Base-by-base conservation (phyloP, 2,888 invertebrate species). In the Cyclophora punctaria region DNA sequence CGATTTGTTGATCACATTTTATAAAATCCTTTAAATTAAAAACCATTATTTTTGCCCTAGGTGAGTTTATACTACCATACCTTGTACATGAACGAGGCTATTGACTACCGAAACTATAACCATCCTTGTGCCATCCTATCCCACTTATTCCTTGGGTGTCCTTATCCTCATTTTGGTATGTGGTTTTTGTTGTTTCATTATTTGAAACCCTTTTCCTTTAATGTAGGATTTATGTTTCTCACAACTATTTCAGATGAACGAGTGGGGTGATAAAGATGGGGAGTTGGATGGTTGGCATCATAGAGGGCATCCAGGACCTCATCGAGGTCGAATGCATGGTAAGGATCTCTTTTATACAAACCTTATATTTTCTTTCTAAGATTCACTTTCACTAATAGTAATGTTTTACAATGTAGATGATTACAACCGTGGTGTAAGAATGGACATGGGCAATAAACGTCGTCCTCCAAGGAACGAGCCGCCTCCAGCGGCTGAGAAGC, bases 141-240 rank as follows among this genome's bases (percentile, higher is more conserved):
- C 76, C 87, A 87, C 65, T 73, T 83, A 71, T 87, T 87, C 81
- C 86, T 86, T 79, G 87, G 87, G 74, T 87, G 87, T 73, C 85
- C 85, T 66, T 84, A 78, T 77, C 80, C 80, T 69, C 80, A 86
- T 68, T 74, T 79, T 72, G 87, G 87, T 87, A 85, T 79, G 87
- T 80, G 55, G 47, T 53, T 62, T 59, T 55, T 59, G 46, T 59
- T 53, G 62, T 20, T 20, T 20, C 20, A 20, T 20, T 20, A 20
- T 20, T 20, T 20, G 20, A 20, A 2, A 20, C 20, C 34, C 35
- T 41, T 33, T 20, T 43, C 6, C 33, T 35, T 41, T 5, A 44
- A 34, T 33, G 42, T 57, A 45, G 50, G 54, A 58, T 53, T 49
- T 48, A 34, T 43, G 20, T 20, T 20, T 20, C 20, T 20, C 20